Conservation (phyloP, 1,140 invertebrate genomes). For the Drosophila varians region DNA sequence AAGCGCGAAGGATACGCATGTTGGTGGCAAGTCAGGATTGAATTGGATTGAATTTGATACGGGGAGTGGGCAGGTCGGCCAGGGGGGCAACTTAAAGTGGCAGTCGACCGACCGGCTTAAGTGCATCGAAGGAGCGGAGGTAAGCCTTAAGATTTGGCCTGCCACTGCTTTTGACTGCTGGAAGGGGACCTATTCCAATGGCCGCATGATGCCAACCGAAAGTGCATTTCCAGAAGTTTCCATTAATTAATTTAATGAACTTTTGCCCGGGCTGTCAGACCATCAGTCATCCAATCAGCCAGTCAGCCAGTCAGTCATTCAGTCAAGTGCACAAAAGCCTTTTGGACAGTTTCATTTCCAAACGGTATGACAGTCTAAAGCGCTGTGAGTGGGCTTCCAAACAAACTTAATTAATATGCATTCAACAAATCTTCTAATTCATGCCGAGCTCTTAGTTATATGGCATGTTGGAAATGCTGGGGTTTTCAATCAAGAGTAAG, state of each 20-base stretch:
- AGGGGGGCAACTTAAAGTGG: constrained; percentile 33
- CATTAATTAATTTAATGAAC: constrained; percentile 51
- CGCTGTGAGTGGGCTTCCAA: constrained; percentile 13
- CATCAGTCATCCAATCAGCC: constrained; percentile 17
- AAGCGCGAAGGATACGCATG: constrained; percentile 64
- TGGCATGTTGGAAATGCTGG: neutral
- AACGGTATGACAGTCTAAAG: constrained; percentile 2
- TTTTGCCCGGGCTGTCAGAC: constrained; percentile 30
- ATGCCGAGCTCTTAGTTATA: neutral
- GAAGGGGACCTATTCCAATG: constrained; percentile 13
- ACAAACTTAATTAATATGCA: constrained; percentile 11
- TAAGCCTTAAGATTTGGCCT: constrained; percentile 36
- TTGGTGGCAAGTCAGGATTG: constrained; percentile 60
- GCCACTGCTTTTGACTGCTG: constrained; percentile 50
- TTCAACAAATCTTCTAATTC: constrained; percentile 5
- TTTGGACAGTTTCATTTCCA: constrained; percentile 38
- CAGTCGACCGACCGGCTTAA: constrained; percentile 1
- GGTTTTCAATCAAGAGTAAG: neutral
- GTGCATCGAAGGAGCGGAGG: constrained; percentile 4
- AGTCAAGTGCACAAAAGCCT: constrained; percentile 32
- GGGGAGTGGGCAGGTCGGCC: neutral
- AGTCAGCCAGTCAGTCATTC: constrained; percentile 12
- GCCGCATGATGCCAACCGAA: constrained; percentile 36
- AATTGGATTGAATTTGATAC: constrained; percentile 39
- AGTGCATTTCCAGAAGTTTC: constrained; percentile 19